Evolutionary conservation across 2,113 vertebrate genomes (phyloP).

Genomic region (Peromyscus californicus): DNA sequence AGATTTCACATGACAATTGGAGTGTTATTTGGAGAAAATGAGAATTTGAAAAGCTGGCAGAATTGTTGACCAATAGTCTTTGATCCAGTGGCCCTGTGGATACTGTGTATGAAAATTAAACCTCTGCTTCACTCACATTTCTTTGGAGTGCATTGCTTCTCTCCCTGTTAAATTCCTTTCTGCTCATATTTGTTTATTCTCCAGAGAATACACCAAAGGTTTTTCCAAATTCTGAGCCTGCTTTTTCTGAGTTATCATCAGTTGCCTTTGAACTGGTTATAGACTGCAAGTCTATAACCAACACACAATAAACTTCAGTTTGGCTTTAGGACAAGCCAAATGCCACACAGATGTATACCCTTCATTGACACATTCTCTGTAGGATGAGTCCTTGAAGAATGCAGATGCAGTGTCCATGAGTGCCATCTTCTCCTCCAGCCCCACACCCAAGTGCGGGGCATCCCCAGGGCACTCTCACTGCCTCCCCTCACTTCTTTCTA

Average conservation of each 20-base stretch:
- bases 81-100: background rate
- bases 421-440: background rate
- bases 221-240: slow-evolving; percentile 58
- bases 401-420: background rate
- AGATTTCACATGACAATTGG: slow-evolving; percentile 34
- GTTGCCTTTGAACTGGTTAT: slow-evolving; percentile 31
- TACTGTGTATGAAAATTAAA: background rate
- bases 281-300: slow-evolving; percentile 39
- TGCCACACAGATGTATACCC: background rate
- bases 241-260: slow-evolving; percentile 30
- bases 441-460: background rate
- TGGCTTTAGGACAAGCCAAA: slow-evolving; percentile 58
- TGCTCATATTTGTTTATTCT: slow-evolving; percentile 37
- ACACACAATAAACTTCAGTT: slow-evolving; percentile 1
- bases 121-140: background rate
- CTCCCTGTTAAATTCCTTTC: slow-evolving; percentile 20
- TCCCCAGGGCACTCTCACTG: background rate
- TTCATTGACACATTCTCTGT: background rate
- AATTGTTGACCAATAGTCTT: background rate
- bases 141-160: slow-evolving; percentile 30
- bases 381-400: background rate
- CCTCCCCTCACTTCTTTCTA: slow-evolving; percentile 13
- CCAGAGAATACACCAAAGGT: background rate
- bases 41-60: background rate
- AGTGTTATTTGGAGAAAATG: slow-evolving; percentile 8